These are phyloP conservation scores for Arge pagana DNA, from an alignment of 2,888 invertebrate genomes.

Conservation along the genomic window DNA sequence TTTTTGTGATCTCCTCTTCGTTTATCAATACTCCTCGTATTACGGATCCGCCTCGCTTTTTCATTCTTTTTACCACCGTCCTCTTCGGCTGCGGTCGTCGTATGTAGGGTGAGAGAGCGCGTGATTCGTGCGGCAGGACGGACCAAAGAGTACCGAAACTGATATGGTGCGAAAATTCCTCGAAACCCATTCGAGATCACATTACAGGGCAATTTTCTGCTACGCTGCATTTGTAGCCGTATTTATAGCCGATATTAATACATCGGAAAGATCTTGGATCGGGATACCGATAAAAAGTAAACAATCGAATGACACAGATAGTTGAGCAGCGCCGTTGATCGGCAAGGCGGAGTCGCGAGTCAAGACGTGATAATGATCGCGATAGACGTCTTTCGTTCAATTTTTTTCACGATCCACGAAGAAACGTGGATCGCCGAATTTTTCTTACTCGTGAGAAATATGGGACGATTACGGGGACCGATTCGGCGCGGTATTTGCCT, in stretches of 20 bases:
- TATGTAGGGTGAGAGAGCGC: constrained; percentile 7
- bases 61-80: no score
- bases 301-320: constrained; percentile 1
- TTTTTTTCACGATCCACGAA: no score
- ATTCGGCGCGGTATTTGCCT: no score
- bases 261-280: not conserved
- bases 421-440: no score
- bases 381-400: no score
- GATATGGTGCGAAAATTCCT: not conserved
- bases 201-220: constrained; percentile 4
- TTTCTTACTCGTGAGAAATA: no score
- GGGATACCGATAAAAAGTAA: not conserved
- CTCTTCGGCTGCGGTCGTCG: no score
- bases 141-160: not conserved
- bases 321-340: not conserved
- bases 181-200: no score
- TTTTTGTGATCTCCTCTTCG: no score
- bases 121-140: not conserved
- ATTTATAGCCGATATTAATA: not conserved
- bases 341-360: not conserved
- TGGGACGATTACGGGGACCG: no score
- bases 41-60: no score
- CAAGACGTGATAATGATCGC: not conserved
- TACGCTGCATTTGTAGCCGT: not conserved
- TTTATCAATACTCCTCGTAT: no score